These are phyloP conservation scores for Platycercus adscitus DNA, from an alignment of 2,113 vertebrate species.

Conservation along the genomic window DNA sequence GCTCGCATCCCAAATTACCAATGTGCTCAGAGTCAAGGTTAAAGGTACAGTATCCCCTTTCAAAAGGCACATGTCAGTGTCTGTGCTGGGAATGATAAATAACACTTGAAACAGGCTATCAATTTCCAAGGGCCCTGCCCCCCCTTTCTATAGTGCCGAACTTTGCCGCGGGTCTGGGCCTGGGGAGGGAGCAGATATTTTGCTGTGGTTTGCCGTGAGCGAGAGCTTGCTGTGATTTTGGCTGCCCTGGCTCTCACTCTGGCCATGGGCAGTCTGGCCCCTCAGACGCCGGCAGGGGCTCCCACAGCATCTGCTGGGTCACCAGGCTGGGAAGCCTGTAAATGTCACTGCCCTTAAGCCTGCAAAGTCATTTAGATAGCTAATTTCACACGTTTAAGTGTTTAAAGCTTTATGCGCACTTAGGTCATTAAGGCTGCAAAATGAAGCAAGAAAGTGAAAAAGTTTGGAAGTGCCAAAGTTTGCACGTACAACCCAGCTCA, in stretches of 20 bases:
- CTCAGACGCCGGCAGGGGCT: accelerated
- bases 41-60: conserved; percentile 81
- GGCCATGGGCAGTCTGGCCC: not conserved
- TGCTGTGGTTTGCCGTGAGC: not conserved
- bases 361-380: accelerated
- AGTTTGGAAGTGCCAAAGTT: too few species aligned
- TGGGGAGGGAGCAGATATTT: not conserved
- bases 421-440: not conserved
- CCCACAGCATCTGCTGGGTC: not conserved
- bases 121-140: conserved; percentile 42
- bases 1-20: conserved; percentile 77
- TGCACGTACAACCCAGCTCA: accelerated
- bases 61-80: conserved; percentile 75
- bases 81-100: conserved; percentile 76
- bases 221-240: not conserved
- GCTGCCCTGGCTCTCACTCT: accelerated
- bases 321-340: not conserved
- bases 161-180: not conserved
- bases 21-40: conserved; percentile 73
- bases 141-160: not conserved
- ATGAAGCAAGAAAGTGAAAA: not conserved
- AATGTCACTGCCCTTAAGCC: not conserved
- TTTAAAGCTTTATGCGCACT: accelerated
- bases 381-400: accelerated
- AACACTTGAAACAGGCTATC: conserved; percentile 68